Base-by-base conservation (phyloP, 2,113 vertebrate genomes). In the Rhizomys pruinosus region DNA sequence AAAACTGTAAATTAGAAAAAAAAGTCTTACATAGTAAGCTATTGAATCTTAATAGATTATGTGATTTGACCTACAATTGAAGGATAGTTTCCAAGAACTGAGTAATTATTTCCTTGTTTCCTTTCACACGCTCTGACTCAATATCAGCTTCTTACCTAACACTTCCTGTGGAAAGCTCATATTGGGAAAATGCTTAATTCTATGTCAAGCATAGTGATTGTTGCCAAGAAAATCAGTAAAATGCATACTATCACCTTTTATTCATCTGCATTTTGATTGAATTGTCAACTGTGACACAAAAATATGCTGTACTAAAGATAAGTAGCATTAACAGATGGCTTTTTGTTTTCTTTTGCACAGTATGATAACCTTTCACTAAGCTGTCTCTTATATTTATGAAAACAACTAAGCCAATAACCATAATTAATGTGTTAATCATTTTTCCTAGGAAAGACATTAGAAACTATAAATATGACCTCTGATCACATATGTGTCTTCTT, bases 341-440 rank as follows among this genome's bases (percentile, higher is more conserved):
- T 61, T 87, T 57, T 80, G 19, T 47, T 94, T 85, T 91, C 47
- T 93, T 93, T 89, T 66, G 44, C 32, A 78, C 15, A 37, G 32
- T 64, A 6, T 74, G 25, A 93, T 89, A 25, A 61, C 13, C 10
- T 77, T 59, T 29, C 44, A 72, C 57, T 90, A 81, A 29, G 47
- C 32, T 37, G 15, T 39, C 2, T 39, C 25, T 9, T 71, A 5
- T 94, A 23, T 57, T 94, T 90, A 73, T 61, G 47, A 17, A n/a
- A 44, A 17, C 74, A 93, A 57, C 5, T 73, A 79, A 37, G 20
- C 12, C 39, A 84, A 89, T 22, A 34, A 66, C 80, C 22, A 59
- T 52, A 10, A 57, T 55, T 29, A 80, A 63, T 37, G 39, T 47
- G 68, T 55, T 15, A 80, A 71, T 57, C n/a, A 59, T 34, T 64